These are phyloP conservation scores for Hypotaenidia okinawae DNA, from an alignment of 2,797 vertebrate genomes.

Conservation along the genomic window DNA sequence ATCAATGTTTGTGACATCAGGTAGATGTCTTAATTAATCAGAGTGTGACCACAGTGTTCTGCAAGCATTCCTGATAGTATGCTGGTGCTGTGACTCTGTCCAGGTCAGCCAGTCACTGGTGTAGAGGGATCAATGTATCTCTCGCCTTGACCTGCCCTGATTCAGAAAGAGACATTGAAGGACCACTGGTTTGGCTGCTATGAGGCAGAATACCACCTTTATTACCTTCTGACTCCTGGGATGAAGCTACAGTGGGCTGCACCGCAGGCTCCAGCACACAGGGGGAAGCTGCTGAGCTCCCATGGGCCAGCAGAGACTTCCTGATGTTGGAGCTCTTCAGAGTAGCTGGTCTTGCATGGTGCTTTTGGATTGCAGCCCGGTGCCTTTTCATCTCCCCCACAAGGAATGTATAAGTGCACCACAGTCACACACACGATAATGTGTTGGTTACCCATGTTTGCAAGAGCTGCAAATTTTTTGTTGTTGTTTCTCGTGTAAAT, in stretches of 20 bases:
- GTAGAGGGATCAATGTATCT: rapidly evolving
- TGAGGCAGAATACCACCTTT: background rate
- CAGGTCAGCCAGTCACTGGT: background rate
- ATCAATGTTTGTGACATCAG: background rate
- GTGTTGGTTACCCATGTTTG: constrained; percentile 60
- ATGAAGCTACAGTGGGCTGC: background rate
- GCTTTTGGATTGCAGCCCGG: background rate
- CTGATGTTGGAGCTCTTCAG: background rate
- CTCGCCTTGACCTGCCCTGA: background rate
- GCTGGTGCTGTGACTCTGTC: rapidly evolving
- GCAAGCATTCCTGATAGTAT: background rate
- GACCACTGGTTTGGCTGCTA: background rate
- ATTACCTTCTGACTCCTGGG: background rate
- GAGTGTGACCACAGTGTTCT: background rate
- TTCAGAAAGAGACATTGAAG: background rate
- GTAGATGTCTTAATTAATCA: background rate
- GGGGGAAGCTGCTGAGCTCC: background rate
- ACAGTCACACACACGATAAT: constrained; percentile 30
- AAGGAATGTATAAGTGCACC: constrained; percentile 37
- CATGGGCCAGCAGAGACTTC: rapidly evolving
- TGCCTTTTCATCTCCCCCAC: constrained; percentile 42
- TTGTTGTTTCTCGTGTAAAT: constrained; percentile 57
- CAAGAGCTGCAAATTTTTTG: constrained; percentile 67
- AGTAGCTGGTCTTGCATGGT: background rate
- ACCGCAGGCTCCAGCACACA: background rate